Evolutionary conservation across 2,888 invertebrate genomes (phyloP), one percentile per base, ranked within the genome.

Genomic region (Latrodectus elegans): DNA sequence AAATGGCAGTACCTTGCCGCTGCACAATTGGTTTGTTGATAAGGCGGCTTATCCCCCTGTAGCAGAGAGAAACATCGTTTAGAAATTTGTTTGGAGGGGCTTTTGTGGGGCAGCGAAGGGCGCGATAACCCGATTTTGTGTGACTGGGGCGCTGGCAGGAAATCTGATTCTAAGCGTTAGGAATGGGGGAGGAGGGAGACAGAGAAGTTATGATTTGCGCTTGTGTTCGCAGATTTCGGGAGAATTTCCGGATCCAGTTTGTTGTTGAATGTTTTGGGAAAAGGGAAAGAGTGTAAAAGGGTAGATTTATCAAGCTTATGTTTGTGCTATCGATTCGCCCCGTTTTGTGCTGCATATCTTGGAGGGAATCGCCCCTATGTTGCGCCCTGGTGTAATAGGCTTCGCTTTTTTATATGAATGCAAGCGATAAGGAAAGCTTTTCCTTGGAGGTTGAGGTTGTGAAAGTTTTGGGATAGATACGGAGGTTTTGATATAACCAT

Each of bases 21-120:
- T 12, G 60, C 52, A 81, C 81, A 81, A 81, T 81, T 65, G 81
- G 38, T 65, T 81, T 64, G 55, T 70, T 81, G 81, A 81, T 81
- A 81, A 81, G 81, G 81, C 64, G 65, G 67, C 73, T 81, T 60
- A 60, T 72, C 79, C 65, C 22, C 15, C 38, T 10, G 52, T 14
- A 49, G 14, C 14, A 22, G 22, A 72, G 38, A 38, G 38, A 38
- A 38, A 38, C 38, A 38, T 22, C 22, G 67, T 17, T 68, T 68
- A 26, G 22, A 17, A 74, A 64, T 80, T 81, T 71, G 73, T 81
- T 55, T 73, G 65, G 65, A 15, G 64, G n/a, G 12, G 14, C 68
- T 26, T 79, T 78, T 70, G 68, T 22, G 17, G 38, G 49, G 51
- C 3, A 53, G 64, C 49, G 49, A 9, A 26, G 52, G 53, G 26